Conservation (phyloP, 2,113 vertebrate genomes). For the Nycticebus coucang region DNA sequence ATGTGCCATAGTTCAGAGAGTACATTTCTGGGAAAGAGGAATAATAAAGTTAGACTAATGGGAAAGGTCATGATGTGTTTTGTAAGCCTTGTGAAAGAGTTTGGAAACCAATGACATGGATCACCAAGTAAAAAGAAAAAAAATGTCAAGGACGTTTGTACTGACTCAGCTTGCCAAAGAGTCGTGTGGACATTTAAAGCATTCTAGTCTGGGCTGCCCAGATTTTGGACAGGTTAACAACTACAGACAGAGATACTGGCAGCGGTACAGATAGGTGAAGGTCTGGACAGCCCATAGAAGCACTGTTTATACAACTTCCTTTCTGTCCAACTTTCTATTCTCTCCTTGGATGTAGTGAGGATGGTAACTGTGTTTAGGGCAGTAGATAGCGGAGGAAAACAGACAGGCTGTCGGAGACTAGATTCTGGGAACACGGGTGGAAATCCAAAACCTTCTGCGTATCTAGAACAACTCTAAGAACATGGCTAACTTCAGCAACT, state of each 20-base stretch:
- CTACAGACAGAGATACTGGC: neutral
- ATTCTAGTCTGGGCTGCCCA: neutral
- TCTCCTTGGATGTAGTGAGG: neutral
- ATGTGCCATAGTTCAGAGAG: neutral
- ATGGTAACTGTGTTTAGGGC: neutral
- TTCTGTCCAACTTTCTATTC: too few species aligned
- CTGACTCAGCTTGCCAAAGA: neutral
- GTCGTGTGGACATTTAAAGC: neutral
- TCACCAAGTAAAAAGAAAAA: conserved; percentile 22
- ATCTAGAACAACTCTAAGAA: neutral
- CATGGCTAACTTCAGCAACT: neutral
- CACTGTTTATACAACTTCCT: neutral
- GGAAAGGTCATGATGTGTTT: conserved; percentile 1
- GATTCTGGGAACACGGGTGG: neutral
- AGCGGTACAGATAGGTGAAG: neutral
- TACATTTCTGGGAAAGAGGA: neutral
- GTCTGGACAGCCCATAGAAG: neutral
- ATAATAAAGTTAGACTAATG: neutral
- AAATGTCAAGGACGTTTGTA: neutral
- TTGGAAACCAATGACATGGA: neutral
- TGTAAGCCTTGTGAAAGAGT: conserved; percentile 46
- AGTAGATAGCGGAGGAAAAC: neutral
- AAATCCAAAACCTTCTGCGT: conserved; percentile 3
- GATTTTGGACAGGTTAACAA: neutral
- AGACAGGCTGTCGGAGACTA: neutral